phyloP scores from a whole-genome alignment of 1,140 invertebrate species.

The Phenacoccus solenopsis region DNA sequence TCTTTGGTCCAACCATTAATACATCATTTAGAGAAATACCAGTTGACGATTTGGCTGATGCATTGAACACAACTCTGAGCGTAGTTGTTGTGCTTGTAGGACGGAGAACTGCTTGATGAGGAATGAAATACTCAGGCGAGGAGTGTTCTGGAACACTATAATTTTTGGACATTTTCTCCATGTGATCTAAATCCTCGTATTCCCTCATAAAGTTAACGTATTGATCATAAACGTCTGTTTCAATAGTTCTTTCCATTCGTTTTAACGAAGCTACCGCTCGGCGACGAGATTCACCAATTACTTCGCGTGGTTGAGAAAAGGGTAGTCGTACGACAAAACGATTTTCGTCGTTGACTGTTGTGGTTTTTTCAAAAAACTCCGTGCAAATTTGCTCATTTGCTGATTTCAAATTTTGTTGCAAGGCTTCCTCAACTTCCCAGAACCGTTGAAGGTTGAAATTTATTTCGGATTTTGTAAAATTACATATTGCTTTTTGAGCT shows the following conservation, averaged over 20 bases:
- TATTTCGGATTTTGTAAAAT: background rate
- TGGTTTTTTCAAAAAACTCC: background rate
- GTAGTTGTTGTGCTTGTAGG: too few species aligned
- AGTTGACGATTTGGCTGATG: too few species aligned
- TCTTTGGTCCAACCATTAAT: background rate
- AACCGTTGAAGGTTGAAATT: background rate
- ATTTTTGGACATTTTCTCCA: slow-evolving; percentile 18
- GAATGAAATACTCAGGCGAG: too few species aligned
- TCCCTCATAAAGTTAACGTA: slow-evolving; percentile 30
- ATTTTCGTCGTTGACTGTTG: background rate
- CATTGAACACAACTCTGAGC: too few species aligned
- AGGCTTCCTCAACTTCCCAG: background rate
- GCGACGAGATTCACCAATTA: background rate
- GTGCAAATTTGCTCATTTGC: background rate
- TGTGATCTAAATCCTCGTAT: slow-evolving; percentile 27
- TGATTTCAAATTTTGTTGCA: background rate
- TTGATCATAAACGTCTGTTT: slow-evolving; percentile 35
- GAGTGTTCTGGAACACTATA: background rate
- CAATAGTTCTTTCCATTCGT: background rate
- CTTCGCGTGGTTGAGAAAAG: background rate
- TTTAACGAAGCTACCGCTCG: background rate
- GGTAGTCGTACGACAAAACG: background rate
- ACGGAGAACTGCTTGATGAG: too few species aligned
- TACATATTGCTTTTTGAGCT: background rate
- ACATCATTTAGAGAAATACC: background rate